Evolutionary conservation across 2,797 vertebrate species (phyloP), one percentile per base, ranked within the genome.

Genomic region (Mus spretus): DNA sequence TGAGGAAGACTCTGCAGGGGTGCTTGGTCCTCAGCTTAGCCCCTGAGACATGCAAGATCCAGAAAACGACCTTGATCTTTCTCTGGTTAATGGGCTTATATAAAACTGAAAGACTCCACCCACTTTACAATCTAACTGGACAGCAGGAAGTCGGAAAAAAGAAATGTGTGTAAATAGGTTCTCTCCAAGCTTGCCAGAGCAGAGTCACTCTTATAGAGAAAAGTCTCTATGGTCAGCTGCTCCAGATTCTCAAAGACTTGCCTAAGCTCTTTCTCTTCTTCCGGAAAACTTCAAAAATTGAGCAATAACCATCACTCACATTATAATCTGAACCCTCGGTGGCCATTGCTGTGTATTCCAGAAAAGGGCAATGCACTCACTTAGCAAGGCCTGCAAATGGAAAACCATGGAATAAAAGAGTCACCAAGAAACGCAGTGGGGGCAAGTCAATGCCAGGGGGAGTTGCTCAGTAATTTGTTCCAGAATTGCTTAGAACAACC

Each of bases 241-340:
- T 85, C 4, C 9, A 78, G 77, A 40, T 15, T 72, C 77, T 70
- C 1, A 47, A 78, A 85, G 37, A 90, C 7, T 87, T 44, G 47
- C 26, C 55, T 81, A 3, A 0, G 72, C 1, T 53, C 7, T 44
- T 67, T 78, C 24, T 55, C 19, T 17, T 89, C 31, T 55, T 94
- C 77, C 59, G 44, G 31, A 92, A 96, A 92, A 61, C 22, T 15
- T 53, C 40, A 84, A 86, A 92, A 95, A 59, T 31, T 78, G 74
- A 26, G 26, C 77, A 44, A 53, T 75, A 34, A 59, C 28, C 19
- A 40, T n/a, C 53, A 14, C 12, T 9, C 17, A 2, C 74, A 75
- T 61, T 65, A 84, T 70, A 83, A 53, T 47, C 53, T 34, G n/a
- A 70, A 44, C 26, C n/a, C n/a, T 63, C 24, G 19, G 28, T 5